These are phyloP conservation scores for Leptinotarsa rubiginosa DNA, from an alignment of 2,888 invertebrate species.

Conservation along the genomic window DNA sequence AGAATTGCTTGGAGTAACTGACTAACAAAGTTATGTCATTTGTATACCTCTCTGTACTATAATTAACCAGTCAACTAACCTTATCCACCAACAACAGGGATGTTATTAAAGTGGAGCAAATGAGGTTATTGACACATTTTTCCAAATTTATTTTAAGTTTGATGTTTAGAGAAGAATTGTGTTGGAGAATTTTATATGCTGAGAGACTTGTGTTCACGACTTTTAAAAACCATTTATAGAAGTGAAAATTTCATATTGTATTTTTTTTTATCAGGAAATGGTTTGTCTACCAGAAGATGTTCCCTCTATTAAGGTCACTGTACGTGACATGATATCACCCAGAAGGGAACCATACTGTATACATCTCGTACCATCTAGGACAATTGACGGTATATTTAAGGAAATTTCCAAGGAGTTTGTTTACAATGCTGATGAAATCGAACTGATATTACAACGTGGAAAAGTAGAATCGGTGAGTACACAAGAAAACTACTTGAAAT, in stretches of 20 bases:
- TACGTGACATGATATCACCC: conserved; percentile 59
- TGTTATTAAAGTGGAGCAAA: conserved; percentile 4
- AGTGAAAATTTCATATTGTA: conserved; percentile 13
- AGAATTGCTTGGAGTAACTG: conserved; percentile 2
- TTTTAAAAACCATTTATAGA: not conserved
- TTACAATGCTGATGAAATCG: conserved; percentile 62
- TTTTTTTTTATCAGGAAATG: conserved; percentile 63
- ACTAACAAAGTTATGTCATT: conserved; percentile 6
- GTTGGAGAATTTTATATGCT: not conserved
- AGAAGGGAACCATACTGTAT: conserved; percentile 54
- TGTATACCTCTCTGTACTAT: not conserved
- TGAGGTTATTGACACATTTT: conserved; percentile 19
- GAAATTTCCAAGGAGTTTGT: conserved; percentile 67
- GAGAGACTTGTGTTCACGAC: no score
- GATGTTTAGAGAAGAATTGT: not conserved
- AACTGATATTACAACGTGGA: conserved; percentile 50
- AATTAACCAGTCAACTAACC: not conserved
- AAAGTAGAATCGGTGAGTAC: conserved; percentile 52
- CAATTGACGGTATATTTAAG: conserved; percentile 65
- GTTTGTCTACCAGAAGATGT: conserved; percentile 66
- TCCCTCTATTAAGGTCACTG: conserved; percentile 51
- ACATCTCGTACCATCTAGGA: conserved; percentile 63
- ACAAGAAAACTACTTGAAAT: no score
- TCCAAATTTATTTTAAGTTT: not conserved
- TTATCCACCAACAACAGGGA: not conserved